These are phyloP conservation scores for Paguma larvata DNA, from an alignment of 2,797 vertebrate genomes.

Conservation along the genomic window DNA sequence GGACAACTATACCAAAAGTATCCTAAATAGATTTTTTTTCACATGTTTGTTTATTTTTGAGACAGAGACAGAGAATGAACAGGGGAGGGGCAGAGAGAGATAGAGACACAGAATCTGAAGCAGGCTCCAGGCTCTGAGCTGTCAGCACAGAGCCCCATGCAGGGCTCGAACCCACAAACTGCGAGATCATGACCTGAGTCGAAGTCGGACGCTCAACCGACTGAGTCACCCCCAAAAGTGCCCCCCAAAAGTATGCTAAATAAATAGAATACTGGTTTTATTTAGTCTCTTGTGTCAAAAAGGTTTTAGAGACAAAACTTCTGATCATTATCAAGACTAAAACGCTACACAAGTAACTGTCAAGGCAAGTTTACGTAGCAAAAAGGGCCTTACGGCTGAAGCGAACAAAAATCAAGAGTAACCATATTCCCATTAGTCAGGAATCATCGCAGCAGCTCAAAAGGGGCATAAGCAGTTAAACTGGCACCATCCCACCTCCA, in stretches of 20 bases:
- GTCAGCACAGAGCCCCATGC: too few species aligned
- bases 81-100: too few species aligned
- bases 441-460: slow-evolving; percentile 87
- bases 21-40: background rate
- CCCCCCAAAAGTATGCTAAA: background rate
- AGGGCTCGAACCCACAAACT: too few species aligned
- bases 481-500: slow-evolving; percentile 86
- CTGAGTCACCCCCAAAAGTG: too few species aligned
- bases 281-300: background rate
- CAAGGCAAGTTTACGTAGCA: slow-evolving; percentile 87
- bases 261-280: background rate
- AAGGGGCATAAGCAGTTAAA: slow-evolving; percentile 87
- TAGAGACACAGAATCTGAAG: too few species aligned
- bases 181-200: too few species aligned
- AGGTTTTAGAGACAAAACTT: background rate
- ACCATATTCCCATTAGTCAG: slow-evolving; percentile 86
- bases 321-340: background rate
- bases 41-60: too few species aligned
- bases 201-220: too few species aligned
- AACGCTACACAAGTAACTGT: slow-evolving; percentile 83
- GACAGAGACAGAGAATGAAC: too few species aligned
- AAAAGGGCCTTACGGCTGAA: slow-evolving; percentile 86
- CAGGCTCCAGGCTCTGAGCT: too few species aligned
- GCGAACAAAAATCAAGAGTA: slow-evolving; percentile 86
- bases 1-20: background rate